A percentile compares a stretch with the other conserved stretches of the same genome.
phyloP scores from a whole-genome alignment of 2,888 invertebrate genomes.

The Cactoblastis cactorum region DNA sequence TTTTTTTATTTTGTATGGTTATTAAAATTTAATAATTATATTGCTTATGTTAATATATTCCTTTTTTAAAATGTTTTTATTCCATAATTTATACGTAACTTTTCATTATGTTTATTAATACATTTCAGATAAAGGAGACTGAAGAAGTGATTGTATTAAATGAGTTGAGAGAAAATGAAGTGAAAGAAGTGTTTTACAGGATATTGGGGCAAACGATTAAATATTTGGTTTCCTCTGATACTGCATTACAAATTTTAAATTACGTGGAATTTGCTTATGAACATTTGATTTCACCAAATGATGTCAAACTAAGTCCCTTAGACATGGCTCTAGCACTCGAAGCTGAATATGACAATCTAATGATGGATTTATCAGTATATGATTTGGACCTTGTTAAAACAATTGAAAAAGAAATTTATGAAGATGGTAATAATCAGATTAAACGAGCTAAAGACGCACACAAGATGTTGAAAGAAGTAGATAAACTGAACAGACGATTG shows the following conservation, averaged over 20 bases:
- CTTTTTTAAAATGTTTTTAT: no score
- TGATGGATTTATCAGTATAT: constrained; percentile 59
- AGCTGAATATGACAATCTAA: constrained; percentile 62
- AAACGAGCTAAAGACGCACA: constrained; percentile 56
- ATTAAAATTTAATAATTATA: no score
- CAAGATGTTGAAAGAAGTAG: constrained; percentile 60
- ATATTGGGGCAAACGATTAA: constrained; percentile 68
- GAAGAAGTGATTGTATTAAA: constrained; percentile 50
- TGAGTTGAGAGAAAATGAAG: constrained; percentile 51
- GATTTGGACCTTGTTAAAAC: constrained; percentile 54
- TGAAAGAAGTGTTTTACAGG: constrained; percentile 57
- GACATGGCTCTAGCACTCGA: constrained; percentile 82
- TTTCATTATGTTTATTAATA: background rate
- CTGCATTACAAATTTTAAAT: constrained; percentile 79
- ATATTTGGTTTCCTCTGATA: constrained; percentile 77
- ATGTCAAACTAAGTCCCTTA: constrained; percentile 77
- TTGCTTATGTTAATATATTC: no score
- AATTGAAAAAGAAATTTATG: constrained; percentile 63
- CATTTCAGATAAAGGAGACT: constrained; percentile 47
- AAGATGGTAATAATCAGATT: constrained; percentile 46
- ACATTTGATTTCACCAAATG: constrained; percentile 79
- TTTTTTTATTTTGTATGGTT: background rate
- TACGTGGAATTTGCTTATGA: constrained; percentile 84
- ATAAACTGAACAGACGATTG: constrained; percentile 59
- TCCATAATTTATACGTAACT: no score